phyloP scores from a whole-genome alignment of 2,888 invertebrate species.

The Drosophila kuntzei region DNA sequence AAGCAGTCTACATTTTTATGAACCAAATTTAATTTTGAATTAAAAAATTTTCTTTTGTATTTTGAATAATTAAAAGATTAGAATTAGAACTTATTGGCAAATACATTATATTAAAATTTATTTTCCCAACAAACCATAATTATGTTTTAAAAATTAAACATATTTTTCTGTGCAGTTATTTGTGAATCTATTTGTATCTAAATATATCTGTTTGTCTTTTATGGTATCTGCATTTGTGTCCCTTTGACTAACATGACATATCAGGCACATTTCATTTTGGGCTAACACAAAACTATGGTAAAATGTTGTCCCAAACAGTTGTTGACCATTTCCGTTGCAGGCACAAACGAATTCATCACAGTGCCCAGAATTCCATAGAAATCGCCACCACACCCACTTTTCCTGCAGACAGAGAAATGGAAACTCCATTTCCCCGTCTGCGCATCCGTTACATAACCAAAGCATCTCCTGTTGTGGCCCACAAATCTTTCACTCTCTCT shows the following conservation, averaged over 20 bases:
- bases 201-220: conserved; percentile 9
- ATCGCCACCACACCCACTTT: conserved; percentile 69
- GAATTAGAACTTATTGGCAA: too few relatives aligned
- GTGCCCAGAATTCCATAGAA: conserved; percentile 1
- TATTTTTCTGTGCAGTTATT: neutral
- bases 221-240: neutral
- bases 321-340: conserved; percentile 54
- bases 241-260: conserved; percentile 45
- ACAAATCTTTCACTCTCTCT: conserved; percentile 2
- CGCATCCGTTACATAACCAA: conserved; percentile 70
- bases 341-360: conserved; percentile 16
- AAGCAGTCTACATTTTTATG: too few relatives aligned
- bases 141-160: neutral
- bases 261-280: conserved; percentile 33
- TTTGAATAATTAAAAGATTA: too few relatives aligned
- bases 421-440: conserved; percentile 37
- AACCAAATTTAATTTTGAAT: too few relatives aligned
- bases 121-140: neutral
- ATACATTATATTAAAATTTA: too few relatives aligned
- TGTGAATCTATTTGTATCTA: neutral
- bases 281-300: neutral
- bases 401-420: conserved; percentile 43
- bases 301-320: conserved; percentile 22
- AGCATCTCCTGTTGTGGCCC: conserved; percentile 33
- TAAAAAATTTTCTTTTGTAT: too few relatives aligned